Conservation (phyloP, 2,797 vertebrate species). For the Neopelma chrysocephalum region DNA sequence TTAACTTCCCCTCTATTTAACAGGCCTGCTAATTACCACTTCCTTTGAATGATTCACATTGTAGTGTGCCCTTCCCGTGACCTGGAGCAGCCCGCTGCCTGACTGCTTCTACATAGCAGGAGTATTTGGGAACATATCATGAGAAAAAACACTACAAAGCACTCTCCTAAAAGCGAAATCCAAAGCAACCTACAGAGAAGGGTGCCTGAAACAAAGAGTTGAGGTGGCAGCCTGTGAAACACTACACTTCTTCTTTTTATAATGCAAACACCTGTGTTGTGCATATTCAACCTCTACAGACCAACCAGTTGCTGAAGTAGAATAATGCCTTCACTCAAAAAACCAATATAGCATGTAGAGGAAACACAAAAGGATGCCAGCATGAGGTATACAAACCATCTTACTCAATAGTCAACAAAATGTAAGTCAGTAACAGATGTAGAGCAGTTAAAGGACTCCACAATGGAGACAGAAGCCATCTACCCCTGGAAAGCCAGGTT, state of each 20-base stretch:
- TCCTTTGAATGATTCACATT: background rate
- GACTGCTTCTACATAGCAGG: background rate
- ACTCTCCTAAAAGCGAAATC: background rate
- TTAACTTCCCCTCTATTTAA: conserved; percentile 14
- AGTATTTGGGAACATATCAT: background rate
- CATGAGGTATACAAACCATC: background rate
- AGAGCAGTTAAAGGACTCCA: background rate
- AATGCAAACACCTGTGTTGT: conserved; percentile 9
- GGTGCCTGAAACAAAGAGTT: background rate
- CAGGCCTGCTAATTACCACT: background rate
- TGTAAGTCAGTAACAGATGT: background rate
- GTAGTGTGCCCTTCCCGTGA: background rate
- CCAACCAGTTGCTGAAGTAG: background rate
- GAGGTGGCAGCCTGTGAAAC: background rate
- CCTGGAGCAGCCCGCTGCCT: background rate
- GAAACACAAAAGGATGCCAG: background rate
- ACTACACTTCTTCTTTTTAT: background rate
- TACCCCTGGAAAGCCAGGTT: background rate
- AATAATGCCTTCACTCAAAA: background rate
- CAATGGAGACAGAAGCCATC: background rate
- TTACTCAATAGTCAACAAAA: background rate
- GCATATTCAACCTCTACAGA: background rate
- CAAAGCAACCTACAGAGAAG: background rate
- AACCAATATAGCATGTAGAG: background rate
- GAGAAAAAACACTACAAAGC: background rate